These are phyloP conservation scores for Micromussa lordhowensis DNA, from an alignment of 92 coral and sea anemone genomes.

Conservation along the genomic window DNA sequence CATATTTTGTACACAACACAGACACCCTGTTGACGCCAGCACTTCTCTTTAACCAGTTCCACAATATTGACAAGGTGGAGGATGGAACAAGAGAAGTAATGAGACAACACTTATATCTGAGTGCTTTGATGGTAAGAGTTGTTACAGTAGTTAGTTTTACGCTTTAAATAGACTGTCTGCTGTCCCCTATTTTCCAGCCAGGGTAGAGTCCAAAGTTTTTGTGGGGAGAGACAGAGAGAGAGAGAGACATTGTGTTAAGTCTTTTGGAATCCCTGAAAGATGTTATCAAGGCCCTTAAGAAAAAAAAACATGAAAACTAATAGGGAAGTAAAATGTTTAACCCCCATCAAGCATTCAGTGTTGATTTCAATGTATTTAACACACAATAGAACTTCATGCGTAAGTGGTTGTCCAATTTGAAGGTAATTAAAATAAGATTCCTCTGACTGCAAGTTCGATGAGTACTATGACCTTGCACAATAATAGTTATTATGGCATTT, in stretches of 20 bases:
- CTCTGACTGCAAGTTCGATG: slow-evolving; percentile 13
- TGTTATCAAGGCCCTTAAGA: slow-evolving; percentile 12
- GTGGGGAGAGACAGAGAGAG: slow-evolving; percentile 22
- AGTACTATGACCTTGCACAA: slow-evolving; percentile 16
- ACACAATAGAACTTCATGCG: background rate
- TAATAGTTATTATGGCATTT: slow-evolving; percentile 13
- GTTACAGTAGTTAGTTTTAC: slow-evolving; percentile 7
- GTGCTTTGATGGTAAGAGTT: slow-evolving; percentile 20
- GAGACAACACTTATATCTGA: slow-evolving; percentile 17
- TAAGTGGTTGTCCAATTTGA: slow-evolving; percentile 18
- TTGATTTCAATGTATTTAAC: slow-evolving; percentile 11
- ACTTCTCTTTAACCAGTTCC: slow-evolving; percentile 14
- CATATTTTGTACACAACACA: slow-evolving; percentile 23
- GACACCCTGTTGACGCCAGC: slow-evolving; percentile 19
- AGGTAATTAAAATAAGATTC: slow-evolving; percentile 13
- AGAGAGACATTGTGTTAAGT: slow-evolving; percentile 11
- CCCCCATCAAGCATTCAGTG: slow-evolving; percentile 11
- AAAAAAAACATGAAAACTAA: slow-evolving; percentile 9
- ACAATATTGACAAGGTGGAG: slow-evolving; percentile 13
- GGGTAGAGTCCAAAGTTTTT: slow-evolving; percentile 7
- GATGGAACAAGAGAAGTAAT: slow-evolving; percentile 20
- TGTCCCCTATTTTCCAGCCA: slow-evolving; percentile 9
- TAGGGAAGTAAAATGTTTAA: slow-evolving; percentile 4
- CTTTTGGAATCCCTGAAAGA: slow-evolving; percentile 11
- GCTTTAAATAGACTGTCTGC: slow-evolving; percentile 3